Percentiles rank a stretch among this genome's conserved stretches.
Evolutionary conservation across 2,888 invertebrate species (phyloP).

Genomic region (Boloria euphrosyne): DNA sequence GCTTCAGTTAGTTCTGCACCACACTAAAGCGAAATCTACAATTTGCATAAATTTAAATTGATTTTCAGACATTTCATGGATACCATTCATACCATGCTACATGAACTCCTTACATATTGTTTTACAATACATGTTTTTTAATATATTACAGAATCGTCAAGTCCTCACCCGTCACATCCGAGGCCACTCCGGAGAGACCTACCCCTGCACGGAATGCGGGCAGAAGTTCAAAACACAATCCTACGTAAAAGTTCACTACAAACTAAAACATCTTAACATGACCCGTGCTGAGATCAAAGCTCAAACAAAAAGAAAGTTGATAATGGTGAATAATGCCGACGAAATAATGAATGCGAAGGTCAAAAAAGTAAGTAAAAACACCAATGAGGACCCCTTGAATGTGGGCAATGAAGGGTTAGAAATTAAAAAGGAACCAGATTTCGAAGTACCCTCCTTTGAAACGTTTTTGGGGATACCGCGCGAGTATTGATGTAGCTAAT

Average conservation of each 20-base stretch:
- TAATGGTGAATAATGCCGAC: conserved; percentile 37
- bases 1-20: no score
- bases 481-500: conserved; percentile 22
- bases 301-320: conserved; percentile 43
- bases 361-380: not conserved
- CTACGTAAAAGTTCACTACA: conserved; percentile 57
- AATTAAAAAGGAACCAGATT: conserved; percentile 27
- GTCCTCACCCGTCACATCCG: conserved; percentile 55
- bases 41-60: no score
- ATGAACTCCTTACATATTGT: no score
- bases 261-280: conserved; percentile 56
- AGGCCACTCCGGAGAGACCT: conserved; percentile 52
- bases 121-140: no score
- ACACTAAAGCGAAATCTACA: no score
- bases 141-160: conserved; percentile 52
- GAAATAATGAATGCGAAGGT: conserved; percentile 33
- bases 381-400: conserved; percentile 24
- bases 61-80: no score
- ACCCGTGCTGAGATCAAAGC: conserved; percentile 54
- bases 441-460: conserved; percentile 42
- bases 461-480: conserved; percentile 44
- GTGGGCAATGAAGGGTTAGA: conserved; percentile 10
- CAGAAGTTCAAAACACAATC: conserved; percentile 55
- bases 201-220: conserved; percentile 56
- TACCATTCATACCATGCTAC: no score